Evolutionary conservation across 1,140 invertebrate genomes (phyloP).

Genomic region (Papilio glaucus): DNA sequence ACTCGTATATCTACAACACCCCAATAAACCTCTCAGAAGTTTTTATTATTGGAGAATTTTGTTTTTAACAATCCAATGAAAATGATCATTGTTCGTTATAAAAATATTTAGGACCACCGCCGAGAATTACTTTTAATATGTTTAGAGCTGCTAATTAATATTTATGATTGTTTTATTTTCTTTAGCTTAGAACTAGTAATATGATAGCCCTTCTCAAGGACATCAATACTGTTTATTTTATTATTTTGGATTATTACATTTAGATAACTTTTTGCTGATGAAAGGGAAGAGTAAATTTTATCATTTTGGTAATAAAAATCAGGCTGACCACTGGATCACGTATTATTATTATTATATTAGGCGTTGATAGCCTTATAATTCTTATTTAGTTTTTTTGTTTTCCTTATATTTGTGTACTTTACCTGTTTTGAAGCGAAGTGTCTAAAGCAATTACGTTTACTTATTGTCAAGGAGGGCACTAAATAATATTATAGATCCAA

Average conservation of each 20-base stretch:
- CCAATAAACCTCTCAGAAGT: conserved; percentile 16
- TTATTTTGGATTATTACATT: too few relatives aligned
- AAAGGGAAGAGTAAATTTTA: too few relatives aligned
- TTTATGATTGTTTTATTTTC: conserved; percentile 63
- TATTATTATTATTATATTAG: neutral
- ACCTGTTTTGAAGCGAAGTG: too few relatives aligned
- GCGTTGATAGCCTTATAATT: neutral
- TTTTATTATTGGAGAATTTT: conserved; percentile 27
- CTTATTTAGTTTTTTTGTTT: neutral
- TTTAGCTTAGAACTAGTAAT: conserved; percentile 47
- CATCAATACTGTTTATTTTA: conserved; percentile 63
- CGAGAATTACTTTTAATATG: conserved; percentile 46
- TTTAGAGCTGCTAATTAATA: conserved; percentile 55
- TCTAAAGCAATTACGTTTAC: too few relatives aligned
- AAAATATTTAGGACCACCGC: conserved; percentile 60
- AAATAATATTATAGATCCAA: too few relatives aligned
- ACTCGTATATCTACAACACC: neutral
- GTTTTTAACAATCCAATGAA: conserved; percentile 34
- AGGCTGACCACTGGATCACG: too few relatives aligned
- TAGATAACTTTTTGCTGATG: too few relatives aligned
- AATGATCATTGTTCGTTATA: conserved; percentile 42
- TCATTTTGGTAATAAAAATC: too few relatives aligned
- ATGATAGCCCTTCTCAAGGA: conserved; percentile 47
- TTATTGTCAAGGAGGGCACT: too few relatives aligned
- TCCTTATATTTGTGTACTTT: neutral